Percentiles rank a stretch among this genome's conserved stretches.
phyloP scores from a whole-genome alignment of 92 coral and sea anemone genomes.

The Bergia puertoricense region DNA sequence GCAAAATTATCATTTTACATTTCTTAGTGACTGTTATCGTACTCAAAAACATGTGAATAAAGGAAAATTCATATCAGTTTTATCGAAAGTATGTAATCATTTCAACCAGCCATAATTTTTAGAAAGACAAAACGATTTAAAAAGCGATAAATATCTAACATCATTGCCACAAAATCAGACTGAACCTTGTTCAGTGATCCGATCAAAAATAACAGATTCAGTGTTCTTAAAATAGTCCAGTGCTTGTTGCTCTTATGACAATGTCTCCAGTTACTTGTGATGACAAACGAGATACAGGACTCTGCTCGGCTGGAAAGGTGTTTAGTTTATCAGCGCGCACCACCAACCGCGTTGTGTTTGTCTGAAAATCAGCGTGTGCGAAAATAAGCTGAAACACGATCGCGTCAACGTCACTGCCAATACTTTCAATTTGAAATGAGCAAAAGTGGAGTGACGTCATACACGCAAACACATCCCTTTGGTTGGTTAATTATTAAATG shows the following conservation, averaged over 20 bases:
- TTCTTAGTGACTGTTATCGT: background rate
- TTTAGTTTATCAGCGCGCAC: background rate
- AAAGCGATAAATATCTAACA: background rate
- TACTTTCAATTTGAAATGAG: constrained; percentile 35
- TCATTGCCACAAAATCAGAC: background rate
- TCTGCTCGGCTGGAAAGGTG: background rate
- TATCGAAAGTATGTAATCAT: too few relatives aligned
- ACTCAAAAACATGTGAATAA: too few relatives aligned
- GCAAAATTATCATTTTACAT: background rate
- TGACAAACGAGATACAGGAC: background rate
- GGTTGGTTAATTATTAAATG: constrained; percentile 78
- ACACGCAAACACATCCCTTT: constrained; percentile 50
- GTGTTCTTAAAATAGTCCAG: constrained; percentile 20
- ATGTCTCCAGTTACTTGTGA: background rate
- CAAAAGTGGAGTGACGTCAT: constrained; percentile 60
- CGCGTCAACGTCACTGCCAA: constrained; percentile 16
- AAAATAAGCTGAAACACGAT: background rate
- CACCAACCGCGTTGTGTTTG: background rate
- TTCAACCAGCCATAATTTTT: too few relatives aligned
- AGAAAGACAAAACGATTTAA: background rate
- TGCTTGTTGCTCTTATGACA: background rate
- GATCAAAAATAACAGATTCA: constrained; percentile 2
- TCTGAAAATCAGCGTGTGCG: constrained; percentile 2
- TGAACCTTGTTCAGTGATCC: constrained; percentile 6
- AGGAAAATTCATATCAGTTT: too few relatives aligned